phyloP scores from a whole-genome alignment of 2,888 invertebrate genomes.

The Encarsia formosa region DNA sequence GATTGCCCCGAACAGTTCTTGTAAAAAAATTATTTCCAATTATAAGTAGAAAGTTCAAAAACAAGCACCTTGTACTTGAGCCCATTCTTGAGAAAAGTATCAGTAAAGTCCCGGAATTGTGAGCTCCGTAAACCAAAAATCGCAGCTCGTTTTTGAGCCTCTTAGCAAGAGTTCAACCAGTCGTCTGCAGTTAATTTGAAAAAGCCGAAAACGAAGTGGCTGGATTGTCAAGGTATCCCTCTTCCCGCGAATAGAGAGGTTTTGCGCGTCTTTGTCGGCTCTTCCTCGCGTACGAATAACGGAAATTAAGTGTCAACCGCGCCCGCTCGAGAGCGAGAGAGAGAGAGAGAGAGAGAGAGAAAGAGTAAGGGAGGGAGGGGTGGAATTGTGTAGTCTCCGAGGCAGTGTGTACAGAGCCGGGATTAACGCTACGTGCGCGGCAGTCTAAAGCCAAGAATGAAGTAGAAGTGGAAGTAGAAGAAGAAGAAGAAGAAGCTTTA shows the following conservation, averaged over 20 bases:
- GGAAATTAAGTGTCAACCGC: constrained; percentile 52
- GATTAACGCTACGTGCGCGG: constrained; percentile 48
- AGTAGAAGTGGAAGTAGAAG: constrained; percentile 19
- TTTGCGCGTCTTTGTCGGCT: background rate
- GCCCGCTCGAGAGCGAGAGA: constrained; percentile 24
- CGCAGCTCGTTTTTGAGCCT: too few relatives aligned
- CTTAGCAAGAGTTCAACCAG: too few relatives aligned
- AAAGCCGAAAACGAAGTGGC: too few relatives aligned
- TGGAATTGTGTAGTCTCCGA: background rate
- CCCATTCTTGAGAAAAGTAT: too few relatives aligned
- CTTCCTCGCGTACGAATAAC: constrained; percentile 32
- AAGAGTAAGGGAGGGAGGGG: constrained; percentile 12
- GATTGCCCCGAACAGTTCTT: too few relatives aligned
- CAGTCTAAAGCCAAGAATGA: constrained; percentile 38
- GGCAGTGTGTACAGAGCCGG: constrained; percentile 24
- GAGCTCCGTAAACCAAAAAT: too few relatives aligned
- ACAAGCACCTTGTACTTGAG: too few relatives aligned
- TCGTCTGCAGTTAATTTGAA: too few relatives aligned
- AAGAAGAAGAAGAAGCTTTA: constrained; percentile 25
- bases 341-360: constrained; percentile 9
- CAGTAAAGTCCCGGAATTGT: too few relatives aligned
- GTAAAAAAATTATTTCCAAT: too few relatives aligned
- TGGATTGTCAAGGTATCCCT: too few relatives aligned
- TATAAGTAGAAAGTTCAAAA: too few relatives aligned
- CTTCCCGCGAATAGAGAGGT: background rate